These are phyloP conservation scores for Stegana nigrithorax DNA, from an alignment of 2,888 invertebrate species.

Conservation along the genomic window DNA sequence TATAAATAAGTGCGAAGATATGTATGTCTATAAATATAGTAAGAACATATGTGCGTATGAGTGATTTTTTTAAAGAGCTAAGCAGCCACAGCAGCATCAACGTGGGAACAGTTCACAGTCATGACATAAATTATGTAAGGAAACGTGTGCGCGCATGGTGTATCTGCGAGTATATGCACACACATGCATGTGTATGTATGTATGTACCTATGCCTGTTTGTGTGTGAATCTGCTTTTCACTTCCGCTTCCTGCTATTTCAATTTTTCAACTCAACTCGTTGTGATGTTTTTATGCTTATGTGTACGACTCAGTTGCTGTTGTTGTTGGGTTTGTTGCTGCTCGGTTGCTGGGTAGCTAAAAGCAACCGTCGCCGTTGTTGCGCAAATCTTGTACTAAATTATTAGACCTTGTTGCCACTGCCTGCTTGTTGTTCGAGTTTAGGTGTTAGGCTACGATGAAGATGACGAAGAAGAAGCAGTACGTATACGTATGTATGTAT, in stretches of 20 bases:
- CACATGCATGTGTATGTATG: conserved; percentile 44
- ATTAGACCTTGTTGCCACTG: neutral
- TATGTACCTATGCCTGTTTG: conserved; percentile 22
- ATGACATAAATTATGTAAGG: conserved; percentile 53
- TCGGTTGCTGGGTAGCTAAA: too few relatives aligned
- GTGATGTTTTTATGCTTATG: conserved; percentile 48
- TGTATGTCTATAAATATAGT: too few relatives aligned
- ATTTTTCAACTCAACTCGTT: conserved; percentile 33
- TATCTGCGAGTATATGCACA: too few relatives aligned
- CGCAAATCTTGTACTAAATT: neutral
- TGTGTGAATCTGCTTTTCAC: conserved; percentile 31
- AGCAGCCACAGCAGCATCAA: conserved; percentile 24
- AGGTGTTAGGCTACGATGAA: neutral
- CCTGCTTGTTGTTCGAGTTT: neutral
- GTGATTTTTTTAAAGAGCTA: conserved; percentile 35
- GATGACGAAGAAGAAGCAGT: neutral
- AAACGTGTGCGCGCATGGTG: conserved; percentile 55
- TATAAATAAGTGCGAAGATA: neutral
- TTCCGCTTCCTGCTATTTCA: conserved; percentile 53
- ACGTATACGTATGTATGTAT: too few relatives aligned
- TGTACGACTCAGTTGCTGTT: conserved; percentile 39
- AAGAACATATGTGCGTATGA: conserved; percentile 22
- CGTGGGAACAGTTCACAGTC: neutral
- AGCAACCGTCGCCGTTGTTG: neutral
- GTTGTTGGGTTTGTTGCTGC: neutral